These are phyloP conservation scores for Dasyprocta punctata DNA, from an alignment of 2,113 vertebrate species.

Conservation along the genomic window DNA sequence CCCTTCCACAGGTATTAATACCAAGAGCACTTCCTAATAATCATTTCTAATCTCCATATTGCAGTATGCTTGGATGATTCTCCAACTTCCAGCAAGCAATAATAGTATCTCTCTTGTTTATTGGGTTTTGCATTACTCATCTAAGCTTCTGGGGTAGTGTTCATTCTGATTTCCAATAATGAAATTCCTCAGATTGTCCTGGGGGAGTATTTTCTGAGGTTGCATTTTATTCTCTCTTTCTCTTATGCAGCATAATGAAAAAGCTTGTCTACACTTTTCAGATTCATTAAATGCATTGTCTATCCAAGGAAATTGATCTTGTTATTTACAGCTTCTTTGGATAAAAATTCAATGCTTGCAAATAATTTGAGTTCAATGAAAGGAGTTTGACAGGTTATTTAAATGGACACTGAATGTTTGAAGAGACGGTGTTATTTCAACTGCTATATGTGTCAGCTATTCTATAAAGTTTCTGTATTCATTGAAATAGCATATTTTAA, in stretches of 20 bases:
- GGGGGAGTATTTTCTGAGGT: conserved; percentile 51
- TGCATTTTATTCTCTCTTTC: conserved; percentile 62
- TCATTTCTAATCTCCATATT: background rate
- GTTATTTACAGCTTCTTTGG: conserved; percentile 72
- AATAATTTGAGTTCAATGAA: conserved; percentile 69
- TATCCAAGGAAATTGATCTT: conserved; percentile 71
- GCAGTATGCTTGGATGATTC: background rate
- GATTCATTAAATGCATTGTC: conserved; percentile 69
- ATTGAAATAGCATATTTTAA: conserved; percentile 19
- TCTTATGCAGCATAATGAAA: conserved; percentile 69
- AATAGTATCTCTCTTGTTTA: background rate
- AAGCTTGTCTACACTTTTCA: conserved; percentile 69
- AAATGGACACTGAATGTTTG: conserved; percentile 64
- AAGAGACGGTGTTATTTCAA: conserved; percentile 59
- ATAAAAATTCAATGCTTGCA: conserved; percentile 77
- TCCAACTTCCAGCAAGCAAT: background rate
- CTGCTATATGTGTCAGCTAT: conserved; percentile 51
- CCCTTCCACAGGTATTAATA: background rate
- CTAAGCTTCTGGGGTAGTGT: background rate
- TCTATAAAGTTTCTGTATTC: conserved; percentile 50
- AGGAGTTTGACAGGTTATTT: conserved; percentile 69
- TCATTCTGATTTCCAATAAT: conserved; percentile 72
- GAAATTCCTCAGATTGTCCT: conserved; percentile 65
- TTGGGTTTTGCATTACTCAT: background rate
- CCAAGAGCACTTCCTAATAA: background rate